phyloP scores from a whole-genome alignment of 2,113 vertebrate species.

The Carlito syrichta region DNA sequence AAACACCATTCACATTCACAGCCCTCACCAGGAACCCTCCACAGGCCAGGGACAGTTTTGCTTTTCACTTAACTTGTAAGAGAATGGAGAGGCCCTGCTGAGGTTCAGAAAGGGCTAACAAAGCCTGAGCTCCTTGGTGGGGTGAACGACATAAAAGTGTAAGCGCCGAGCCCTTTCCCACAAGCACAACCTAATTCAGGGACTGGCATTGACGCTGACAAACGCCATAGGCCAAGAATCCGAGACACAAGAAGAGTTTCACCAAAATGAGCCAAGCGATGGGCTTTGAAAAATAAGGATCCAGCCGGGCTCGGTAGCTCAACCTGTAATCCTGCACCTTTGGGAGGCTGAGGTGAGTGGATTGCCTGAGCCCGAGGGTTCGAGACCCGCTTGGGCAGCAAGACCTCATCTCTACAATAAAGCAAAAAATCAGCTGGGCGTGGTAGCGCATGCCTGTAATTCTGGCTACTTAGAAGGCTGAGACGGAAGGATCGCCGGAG shows the following conservation, averaged over 20 bases:
- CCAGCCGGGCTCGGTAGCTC: too few species aligned
- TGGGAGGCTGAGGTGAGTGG: too few species aligned
- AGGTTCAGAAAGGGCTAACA: constrained; percentile 71
- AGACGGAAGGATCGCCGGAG: too few species aligned
- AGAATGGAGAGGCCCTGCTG: constrained; percentile 66
- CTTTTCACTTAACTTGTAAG: constrained; percentile 70
- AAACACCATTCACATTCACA: neutral
- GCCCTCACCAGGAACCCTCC: constrained; percentile 18
- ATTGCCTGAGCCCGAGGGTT: too few species aligned
- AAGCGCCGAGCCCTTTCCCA: constrained; percentile 71
- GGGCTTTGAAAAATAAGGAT: neutral
- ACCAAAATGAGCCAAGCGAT: neutral
- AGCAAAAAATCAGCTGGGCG: too few species aligned
- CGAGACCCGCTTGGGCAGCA: too few species aligned
- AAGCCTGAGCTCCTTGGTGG: constrained; percentile 69
- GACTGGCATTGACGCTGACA: constrained; percentile 26
- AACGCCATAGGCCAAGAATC: neutral
- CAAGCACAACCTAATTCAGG: constrained; percentile 14
- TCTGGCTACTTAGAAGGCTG: too few species aligned
- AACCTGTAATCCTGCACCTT: too few species aligned
- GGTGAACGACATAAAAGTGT: constrained; percentile 70
- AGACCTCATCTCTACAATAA: too few species aligned
- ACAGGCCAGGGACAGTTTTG: constrained; percentile 40
- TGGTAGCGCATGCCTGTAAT: too few species aligned
- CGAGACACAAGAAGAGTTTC: constrained; percentile 5